Evolutionary conservation across 2,888 invertebrate genomes (phyloP).

Genomic region (Nymphalis c-album): DNA sequence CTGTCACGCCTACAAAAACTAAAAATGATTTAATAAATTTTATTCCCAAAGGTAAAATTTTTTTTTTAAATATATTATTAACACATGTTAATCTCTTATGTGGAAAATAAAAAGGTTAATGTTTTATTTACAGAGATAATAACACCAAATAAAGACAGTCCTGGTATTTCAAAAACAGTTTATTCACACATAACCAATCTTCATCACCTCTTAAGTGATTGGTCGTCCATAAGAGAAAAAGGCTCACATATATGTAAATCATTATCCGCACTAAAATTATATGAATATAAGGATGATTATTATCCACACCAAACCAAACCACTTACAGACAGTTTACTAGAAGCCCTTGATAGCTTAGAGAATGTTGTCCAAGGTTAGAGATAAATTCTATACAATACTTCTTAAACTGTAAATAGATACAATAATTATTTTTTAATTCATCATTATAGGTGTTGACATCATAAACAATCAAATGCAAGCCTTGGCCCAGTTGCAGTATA

Average conservation of each 20-base stretch:
- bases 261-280: slow-evolving; percentile 58
- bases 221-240: slow-evolving; percentile 60
- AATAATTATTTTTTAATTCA: neutral
- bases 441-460: slow-evolving; percentile 54
- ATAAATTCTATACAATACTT: neutral
- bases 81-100: too few species aligned
- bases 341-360: slow-evolving; percentile 53
- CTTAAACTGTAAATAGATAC: neutral
- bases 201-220: slow-evolving; percentile 58
- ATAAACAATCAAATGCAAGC: slow-evolving; percentile 60
- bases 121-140: slow-evolving; percentile 59
- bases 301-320: slow-evolving; percentile 61
- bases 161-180: slow-evolving; percentile 65
- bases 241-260: slow-evolving; percentile 60
- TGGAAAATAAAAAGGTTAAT: neutral
- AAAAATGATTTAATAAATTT: slow-evolving; percentile 45
- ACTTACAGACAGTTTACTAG: slow-evolving; percentile 56
- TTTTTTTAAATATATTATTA: neutral
- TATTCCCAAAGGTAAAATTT: slow-evolving; percentile 53
- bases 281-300: slow-evolving; percentile 62
- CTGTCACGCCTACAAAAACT: slow-evolving; percentile 53
- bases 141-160: slow-evolving; percentile 60
- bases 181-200: slow-evolving; percentile 65
- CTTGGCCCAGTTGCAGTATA: slow-evolving; percentile 56
- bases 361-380: slow-evolving; percentile 59